Percentiles rank a stretch among this genome's conserved stretches.
These are phyloP conservation scores for Cyphomyrus discorhynchus DNA, from an alignment of 2,113 vertebrate genomes.

Conservation along the genomic window DNA sequence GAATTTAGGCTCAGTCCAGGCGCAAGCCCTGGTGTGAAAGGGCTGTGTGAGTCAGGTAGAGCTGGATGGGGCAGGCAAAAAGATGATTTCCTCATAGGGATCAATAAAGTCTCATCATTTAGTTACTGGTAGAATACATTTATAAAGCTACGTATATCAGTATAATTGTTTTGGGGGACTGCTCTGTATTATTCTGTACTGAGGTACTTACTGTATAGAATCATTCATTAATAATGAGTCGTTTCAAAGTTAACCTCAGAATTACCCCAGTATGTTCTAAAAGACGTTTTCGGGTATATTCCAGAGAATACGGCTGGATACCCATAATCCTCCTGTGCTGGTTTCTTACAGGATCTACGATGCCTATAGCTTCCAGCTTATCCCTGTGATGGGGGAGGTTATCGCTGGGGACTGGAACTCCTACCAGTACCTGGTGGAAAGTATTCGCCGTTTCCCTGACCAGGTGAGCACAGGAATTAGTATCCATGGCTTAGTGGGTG, in stretches of 20 bases:
- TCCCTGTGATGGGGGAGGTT: conserved; percentile 89
- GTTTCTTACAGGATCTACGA: conserved; percentile 74
- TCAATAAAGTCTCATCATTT: not conserved
- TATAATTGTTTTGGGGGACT: not conserved
- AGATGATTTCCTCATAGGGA: not conserved
- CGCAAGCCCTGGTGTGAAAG: too few relatives aligned
- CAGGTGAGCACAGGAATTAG: conserved; percentile 62
- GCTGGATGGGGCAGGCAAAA: not conserved
- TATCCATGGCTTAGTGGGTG: not conserved
- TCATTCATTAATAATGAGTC: not conserved
- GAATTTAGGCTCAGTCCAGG: too few relatives aligned
- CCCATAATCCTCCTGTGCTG: not conserved
- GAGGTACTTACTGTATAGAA: not conserved
- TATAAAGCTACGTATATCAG: not conserved
- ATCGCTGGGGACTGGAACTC: conserved; percentile 95
- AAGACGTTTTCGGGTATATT: not conserved
- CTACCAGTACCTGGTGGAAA: conserved; percentile 94
- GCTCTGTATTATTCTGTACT: not conserved
- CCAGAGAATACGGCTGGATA: not conserved
- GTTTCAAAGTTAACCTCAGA: not conserved
- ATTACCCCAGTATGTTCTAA: not conserved
- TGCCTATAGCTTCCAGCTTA: conserved; percentile 90
- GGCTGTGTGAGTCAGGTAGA: not conserved
- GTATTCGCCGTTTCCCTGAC: conserved; percentile 83
- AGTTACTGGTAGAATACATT: not conserved